These are phyloP conservation scores for Carpatolechia fugitivella DNA, from an alignment of 2,888 invertebrate genomes.

Conservation along the genomic window DNA sequence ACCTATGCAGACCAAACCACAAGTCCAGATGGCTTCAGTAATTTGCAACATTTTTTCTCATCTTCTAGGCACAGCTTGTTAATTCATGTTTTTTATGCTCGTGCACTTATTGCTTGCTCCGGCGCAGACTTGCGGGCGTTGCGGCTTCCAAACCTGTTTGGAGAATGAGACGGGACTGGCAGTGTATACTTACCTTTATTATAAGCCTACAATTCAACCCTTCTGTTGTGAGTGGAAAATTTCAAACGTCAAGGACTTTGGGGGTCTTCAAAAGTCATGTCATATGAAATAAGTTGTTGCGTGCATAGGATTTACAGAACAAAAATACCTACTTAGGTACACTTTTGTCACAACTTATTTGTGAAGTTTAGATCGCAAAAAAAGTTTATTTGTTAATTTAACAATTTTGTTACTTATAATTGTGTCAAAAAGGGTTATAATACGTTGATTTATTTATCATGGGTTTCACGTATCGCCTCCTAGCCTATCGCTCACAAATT, in stretches of 20 bases:
- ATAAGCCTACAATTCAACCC: background rate
- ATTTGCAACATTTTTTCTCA: background rate
- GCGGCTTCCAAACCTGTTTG: constrained; percentile 30
- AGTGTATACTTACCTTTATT: background rate
- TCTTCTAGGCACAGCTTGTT: constrained; percentile 22
- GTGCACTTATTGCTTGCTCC: constrained; percentile 46
- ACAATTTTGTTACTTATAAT: no score
- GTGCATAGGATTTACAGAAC: no score
- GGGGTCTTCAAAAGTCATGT: background rate
- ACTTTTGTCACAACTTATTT: no score
- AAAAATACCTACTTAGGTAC: no score
- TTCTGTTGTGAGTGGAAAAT: background rate
- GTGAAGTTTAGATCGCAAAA: no score
- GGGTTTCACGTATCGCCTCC: no score
- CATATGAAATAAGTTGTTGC: no score
- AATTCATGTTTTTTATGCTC: constrained; percentile 36
- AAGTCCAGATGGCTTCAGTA: background rate
- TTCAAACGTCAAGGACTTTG: background rate
- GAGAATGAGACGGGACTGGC: background rate
- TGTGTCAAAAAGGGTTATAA: no score
- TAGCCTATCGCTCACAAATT: no score
- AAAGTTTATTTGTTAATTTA: no score
- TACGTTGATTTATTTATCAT: no score
- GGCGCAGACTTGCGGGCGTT: constrained; percentile 69
- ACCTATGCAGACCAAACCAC: no score